Base-by-base conservation (phyloP, 2,797 vertebrate genomes). In the Heteromormyrus szaboi region DNA sequence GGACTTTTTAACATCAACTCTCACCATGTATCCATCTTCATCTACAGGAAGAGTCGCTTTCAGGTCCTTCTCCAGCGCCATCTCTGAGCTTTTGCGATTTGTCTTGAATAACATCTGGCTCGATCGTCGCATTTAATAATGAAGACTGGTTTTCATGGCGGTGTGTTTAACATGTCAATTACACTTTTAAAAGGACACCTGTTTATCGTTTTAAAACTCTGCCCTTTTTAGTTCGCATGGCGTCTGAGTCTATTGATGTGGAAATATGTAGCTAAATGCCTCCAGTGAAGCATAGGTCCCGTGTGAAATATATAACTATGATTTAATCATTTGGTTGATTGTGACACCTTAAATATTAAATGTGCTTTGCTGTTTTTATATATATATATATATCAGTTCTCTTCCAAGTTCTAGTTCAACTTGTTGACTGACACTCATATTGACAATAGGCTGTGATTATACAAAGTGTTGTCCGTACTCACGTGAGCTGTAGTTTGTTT, bases 161-260 rank as follows among this genome's bases (percentile, higher is more conserved):
- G 22, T 46, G 50, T 72, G 88, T 87, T 90, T 91, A 91, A 90
- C 81, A 85, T 89, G 87, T 90, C 88, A 89, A 87, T 62, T 79
- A 50, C 29, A 88, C 29, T 88, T 51, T 41, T 56, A 51, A 72
- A 72, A 51, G 87, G 22, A 62, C 51, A 81, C n/a, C 51, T 72
- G 37, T 37, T 29, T 76, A 29, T 76, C 68, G 50, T n/a, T 53
- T 88, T 88, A 81, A 88, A 29, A 48, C 72, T 56, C 22, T 51
- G 68, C 65, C 33, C 50, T 81, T 54, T 44, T 88, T 88, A 81
- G 76, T 81, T 19, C 4, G 33, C n/a, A 17, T 33, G 51, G n/a
- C 25, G 25, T 68, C 65, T 50, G 11, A 6, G n/a, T 81, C 48
- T 88, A 56, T 88, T 48, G 37, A 33, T 46, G 8, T 65, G 54